Evolutionary conservation across 1,140 invertebrate genomes (phyloP).

Genomic region (Mizuhopecten yessoensis): DNA sequence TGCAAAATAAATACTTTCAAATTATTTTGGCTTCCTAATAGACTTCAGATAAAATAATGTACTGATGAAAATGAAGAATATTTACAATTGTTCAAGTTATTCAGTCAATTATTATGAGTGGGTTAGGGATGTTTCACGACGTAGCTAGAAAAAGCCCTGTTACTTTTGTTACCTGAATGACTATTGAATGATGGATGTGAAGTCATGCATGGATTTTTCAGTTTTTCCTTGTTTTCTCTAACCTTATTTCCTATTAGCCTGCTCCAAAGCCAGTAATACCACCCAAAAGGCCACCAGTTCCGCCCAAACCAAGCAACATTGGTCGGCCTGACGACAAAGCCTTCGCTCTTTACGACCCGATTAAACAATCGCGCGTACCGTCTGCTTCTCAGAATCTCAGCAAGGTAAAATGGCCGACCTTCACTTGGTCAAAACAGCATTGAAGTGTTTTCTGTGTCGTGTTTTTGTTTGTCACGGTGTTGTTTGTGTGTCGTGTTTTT

Average conservation of each 20-base stretch:
- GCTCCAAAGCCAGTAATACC: conserved; percentile 51
- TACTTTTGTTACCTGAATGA: not conserved
- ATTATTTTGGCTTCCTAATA: no score
- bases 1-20: no score
- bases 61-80: no score
- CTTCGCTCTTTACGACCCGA: conserved; percentile 43
- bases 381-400: no score
- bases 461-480: not conserved
- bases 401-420: conserved; percentile 30
- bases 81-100: no score
- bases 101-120: no score
- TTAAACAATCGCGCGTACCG: conserved; percentile 48
- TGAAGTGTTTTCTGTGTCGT: not conserved
- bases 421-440: not conserved
- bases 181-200: conserved; percentile 1
- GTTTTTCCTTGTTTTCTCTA: conserved; percentile 50
- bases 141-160: conserved; percentile 16
- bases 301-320: conserved; percentile 57
- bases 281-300: conserved; percentile 61
- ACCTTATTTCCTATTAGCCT: conserved; percentile 49
- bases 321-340: conserved; percentile 45
- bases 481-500: no score
- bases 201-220: conserved; percentile 43
- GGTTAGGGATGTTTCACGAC: not conserved
- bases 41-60: no score